These are phyloP conservation scores for Hoplostethus atlanticus DNA, from an alignment of 2,797 vertebrate species.

Conservation along the genomic window DNA sequence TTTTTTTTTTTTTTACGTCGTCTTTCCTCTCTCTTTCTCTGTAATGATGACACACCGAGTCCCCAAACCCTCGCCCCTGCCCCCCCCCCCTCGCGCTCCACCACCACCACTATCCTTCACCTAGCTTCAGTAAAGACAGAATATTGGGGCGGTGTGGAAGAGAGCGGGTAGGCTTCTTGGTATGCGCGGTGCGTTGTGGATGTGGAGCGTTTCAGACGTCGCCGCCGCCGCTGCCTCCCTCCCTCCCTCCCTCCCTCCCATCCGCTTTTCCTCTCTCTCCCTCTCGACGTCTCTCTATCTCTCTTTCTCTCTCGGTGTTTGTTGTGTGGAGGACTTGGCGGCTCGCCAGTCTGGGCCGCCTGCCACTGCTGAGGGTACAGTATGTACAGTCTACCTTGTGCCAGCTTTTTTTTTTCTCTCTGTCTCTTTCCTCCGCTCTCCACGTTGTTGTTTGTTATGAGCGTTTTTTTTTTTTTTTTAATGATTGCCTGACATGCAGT, in stretches of 20 bases:
- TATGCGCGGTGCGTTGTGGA: slow-evolving; percentile 70
- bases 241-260: slow-evolving; percentile 26
- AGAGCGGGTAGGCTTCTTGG: slow-evolving; percentile 68
- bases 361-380: slow-evolving; percentile 95
- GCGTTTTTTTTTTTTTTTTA: slow-evolving; percentile 45
- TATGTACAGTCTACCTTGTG: slow-evolving; percentile 95
- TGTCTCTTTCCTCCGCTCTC: slow-evolving; percentile 55
- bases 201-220: slow-evolving; percentile 69
- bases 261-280: slow-evolving; percentile 40
- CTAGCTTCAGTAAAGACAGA: slow-evolving; percentile 67
- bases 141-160: slow-evolving; percentile 46
- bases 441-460: slow-evolving; percentile 52
- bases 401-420: slow-evolving; percentile 86
- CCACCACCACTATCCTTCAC: slow-evolving; percentile 66
- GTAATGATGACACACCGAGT: slow-evolving; percentile 76
- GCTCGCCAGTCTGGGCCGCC: slow-evolving; percentile 88
- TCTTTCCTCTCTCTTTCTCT: slow-evolving; percentile 59
- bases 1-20: slow-evolving; percentile 19
- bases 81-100: not conserved
- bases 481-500: slow-evolving; percentile 79
- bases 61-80: slow-evolving; percentile 58
- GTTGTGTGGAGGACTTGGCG: slow-evolving; percentile 90
- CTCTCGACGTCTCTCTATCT: slow-evolving; percentile 32
- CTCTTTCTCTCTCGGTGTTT: slow-evolving; percentile 84
- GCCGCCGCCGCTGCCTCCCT: slow-evolving; percentile 27